Conservation (phyloP, 2,113 vertebrate species). For the Gracilinanus agilis region DNA sequence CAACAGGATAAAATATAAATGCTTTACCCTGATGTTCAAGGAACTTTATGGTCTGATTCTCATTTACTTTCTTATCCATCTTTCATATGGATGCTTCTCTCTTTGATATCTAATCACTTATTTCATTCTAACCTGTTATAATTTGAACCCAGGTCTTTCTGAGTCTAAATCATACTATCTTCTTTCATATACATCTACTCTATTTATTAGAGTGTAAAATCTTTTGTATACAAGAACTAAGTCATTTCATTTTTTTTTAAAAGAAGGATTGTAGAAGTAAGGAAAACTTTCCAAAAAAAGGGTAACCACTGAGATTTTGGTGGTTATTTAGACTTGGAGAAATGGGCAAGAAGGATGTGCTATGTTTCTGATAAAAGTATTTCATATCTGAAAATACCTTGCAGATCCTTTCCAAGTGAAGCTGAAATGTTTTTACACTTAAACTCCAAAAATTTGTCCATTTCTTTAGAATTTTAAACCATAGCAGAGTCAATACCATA, state of each 20-base stretch:
- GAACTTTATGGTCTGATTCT: neutral
- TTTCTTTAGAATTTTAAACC: slow-evolving; percentile 5
- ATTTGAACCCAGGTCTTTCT: neutral
- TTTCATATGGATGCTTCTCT: neutral
- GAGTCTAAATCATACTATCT: neutral
- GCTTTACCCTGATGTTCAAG: neutral
- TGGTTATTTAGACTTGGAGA: neutral
- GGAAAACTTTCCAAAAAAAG: neutral
- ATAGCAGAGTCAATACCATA: neutral
- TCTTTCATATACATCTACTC: neutral
- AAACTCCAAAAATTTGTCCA: neutral
- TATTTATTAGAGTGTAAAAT: neutral
- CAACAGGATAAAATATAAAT: neutral
- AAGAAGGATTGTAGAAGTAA: neutral
- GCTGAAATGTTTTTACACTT: neutral
- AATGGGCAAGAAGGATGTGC: neutral
- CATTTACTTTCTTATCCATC: too few species aligned
- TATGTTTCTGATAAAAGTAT: neutral
- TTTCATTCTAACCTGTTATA: neutral
- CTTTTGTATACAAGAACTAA: neutral
- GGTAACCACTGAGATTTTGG: neutral
- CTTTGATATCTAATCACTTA: neutral
- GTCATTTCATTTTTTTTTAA: neutral
- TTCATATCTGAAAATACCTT: neutral
- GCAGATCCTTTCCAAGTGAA: neutral